A percentile compares a stretch with the other conserved stretches of the same genome.
phyloP scores from a whole-genome alignment of 2,113 vertebrate genomes.

The Paralichthys olivaceus region DNA sequence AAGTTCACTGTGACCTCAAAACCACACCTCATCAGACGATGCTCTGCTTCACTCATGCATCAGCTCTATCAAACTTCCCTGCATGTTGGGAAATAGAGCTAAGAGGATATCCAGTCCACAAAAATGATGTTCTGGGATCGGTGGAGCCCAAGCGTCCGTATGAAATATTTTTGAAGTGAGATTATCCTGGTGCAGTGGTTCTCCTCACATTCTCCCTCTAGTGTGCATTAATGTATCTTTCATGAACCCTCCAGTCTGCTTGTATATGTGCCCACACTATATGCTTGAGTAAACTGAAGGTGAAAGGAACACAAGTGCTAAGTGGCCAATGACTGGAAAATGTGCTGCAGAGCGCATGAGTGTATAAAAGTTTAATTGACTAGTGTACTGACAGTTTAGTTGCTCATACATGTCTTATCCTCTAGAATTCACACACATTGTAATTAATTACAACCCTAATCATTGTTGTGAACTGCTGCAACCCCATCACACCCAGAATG shows the following conservation, averaged over 20 bases:
- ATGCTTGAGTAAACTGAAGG: slow-evolving; percentile 16
- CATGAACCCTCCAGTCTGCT: slow-evolving; percentile 32
- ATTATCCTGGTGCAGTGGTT: background rate
- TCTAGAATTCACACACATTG: slow-evolving; percentile 19
- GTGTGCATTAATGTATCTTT: slow-evolving; percentile 31
- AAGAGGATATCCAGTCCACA: background rate
- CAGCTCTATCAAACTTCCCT: background rate
- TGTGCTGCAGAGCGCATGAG: background rate
- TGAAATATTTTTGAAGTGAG: background rate
- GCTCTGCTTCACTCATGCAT: background rate
- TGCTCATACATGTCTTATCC: slow-evolving; percentile 15
- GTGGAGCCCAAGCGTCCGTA: background rate
- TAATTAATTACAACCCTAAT: slow-evolving; percentile 3
- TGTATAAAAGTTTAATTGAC: slow-evolving; percentile 28
- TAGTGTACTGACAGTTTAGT: background rate
- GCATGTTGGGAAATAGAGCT: background rate
- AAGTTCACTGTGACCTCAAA: background rate
- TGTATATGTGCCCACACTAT: background rate
- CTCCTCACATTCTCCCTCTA: slow-evolving; percentile 1
- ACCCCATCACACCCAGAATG: background rate
- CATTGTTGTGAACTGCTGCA: slow-evolving; percentile 21
- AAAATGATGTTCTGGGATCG: background rate
- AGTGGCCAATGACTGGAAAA: slow-evolving; percentile 1
- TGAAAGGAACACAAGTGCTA: no score
- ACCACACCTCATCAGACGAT: background rate